Base-by-base conservation (phyloP, 2,113 vertebrate species). In the Vimba vimba region DNA sequence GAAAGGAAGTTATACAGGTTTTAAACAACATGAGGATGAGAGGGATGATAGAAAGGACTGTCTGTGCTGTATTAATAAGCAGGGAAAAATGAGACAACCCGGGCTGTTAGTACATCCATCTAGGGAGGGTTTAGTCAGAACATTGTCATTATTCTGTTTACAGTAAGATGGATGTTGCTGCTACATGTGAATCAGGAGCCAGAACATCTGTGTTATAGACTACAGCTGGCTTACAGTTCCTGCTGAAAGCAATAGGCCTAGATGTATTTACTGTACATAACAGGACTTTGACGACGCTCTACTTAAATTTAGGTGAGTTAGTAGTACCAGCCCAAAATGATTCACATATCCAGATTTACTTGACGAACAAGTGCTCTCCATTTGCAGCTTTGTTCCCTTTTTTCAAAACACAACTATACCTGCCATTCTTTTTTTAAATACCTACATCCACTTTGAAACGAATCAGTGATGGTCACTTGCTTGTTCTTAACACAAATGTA, bases 131-230 rank as follows among this genome's bases (percentile, higher is more conserved):
- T 47, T 50, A 74, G 27, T 45, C n/a, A 52, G 30, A 47, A 78
- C 73, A 76, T 19, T 39, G 60, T 50, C 30, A 55, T 85, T 36
- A 55, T 55, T 11, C 27, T 68, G 43, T 78, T 50, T 68, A 55
- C 62, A 79, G 8, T 4, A 59, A 71, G 33, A 43, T 59, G 23
- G 5, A 85, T 69, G 33, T 68, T 69, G 62, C 21, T 52, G 30
- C 50, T 25, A 39, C 30, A 36, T 7, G 43, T 43, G 45, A 33
- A 59, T 71, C 13, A 21, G 50, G 4, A 36, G 5, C 6, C 39
- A 57, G 17, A 52, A 79, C 84, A 80, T 59, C 50, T n/a, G 11
- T n/a, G 17, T 19, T 39, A 23, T 17, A 60, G 33, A 25, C 62
- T 55, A 30, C 2, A 36, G 74, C 69, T 71, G 68, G 23, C 36